Percentiles rank a stretch among this genome's conserved stretches.
Evolutionary conservation across 2,888 invertebrate species (phyloP).

Genomic region (Sinhomidia bicolor): DNA sequence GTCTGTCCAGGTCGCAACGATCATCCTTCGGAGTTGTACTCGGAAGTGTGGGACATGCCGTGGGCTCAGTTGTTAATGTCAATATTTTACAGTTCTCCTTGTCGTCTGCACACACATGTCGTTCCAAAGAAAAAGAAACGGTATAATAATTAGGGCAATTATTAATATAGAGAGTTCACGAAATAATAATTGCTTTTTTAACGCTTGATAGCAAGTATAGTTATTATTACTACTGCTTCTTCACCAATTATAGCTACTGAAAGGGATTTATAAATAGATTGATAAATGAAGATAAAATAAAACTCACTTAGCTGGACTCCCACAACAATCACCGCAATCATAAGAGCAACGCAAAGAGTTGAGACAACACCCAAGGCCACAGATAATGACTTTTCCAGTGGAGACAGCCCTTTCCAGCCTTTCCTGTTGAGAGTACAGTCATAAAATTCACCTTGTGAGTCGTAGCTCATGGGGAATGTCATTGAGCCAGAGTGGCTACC

Average conservation of each 20-base stretch:
- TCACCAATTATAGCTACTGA: too few relatives aligned
- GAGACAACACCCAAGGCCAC: conserved; percentile 62
- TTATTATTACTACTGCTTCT: too few relatives aligned
- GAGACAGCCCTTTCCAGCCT: conserved; percentile 67
- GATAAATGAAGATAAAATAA: neutral
- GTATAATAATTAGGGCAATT: too few relatives aligned
- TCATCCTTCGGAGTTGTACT: neutral
- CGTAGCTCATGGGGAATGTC: conserved; percentile 75
- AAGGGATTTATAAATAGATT: neutral
- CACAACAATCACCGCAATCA: conserved; percentile 71
- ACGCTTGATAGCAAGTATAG: too few relatives aligned
- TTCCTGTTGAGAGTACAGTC: conserved; percentile 49
- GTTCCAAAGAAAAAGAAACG: neutral
- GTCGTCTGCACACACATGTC: neutral
- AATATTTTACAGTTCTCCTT: neutral
- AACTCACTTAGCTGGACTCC: conserved; percentile 70
- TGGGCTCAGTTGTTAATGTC: neutral
- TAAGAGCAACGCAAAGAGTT: conserved; percentile 56
- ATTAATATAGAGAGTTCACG: too few relatives aligned
- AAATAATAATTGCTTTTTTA: too few relatives aligned
- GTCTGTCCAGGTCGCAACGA: conserved; percentile 12
- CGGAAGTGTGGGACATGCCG: neutral
- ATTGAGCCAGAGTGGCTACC: conserved; percentile 67
- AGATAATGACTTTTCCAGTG: conserved; percentile 70
- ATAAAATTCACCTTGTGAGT: conserved; percentile 67